These are phyloP conservation scores for Nasonia giraulti DNA, from an alignment of 1,140 invertebrate species.

Conservation along the genomic window DNA sequence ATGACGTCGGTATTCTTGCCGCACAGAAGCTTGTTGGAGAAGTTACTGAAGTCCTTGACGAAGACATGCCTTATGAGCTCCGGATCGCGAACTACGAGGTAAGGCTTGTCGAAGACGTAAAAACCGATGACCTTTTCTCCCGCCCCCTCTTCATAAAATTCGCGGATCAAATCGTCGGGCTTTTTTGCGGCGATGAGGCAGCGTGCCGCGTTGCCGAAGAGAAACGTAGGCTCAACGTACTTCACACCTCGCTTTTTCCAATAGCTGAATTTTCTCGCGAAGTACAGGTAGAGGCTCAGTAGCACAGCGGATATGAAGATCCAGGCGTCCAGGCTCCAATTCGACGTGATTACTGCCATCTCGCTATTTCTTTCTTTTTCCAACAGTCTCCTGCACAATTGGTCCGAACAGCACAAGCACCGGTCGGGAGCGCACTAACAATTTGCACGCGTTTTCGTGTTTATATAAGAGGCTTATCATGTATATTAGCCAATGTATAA, in stretches of 20 bases:
- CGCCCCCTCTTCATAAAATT: conserved; percentile 51
- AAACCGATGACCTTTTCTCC: conserved; percentile 58
- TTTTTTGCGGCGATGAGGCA: conserved; percentile 50
- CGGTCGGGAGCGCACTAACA: too few relatives aligned
- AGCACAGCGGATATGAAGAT: not conserved
- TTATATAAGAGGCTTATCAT: too few relatives aligned
- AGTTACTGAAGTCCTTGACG: conserved; percentile 74
- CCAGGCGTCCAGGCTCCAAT: not conserved
- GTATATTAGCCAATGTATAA: too few relatives aligned
- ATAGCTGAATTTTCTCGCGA: conserved; percentile 66
- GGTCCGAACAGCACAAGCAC: too few relatives aligned
- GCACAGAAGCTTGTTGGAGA: conserved; percentile 67
- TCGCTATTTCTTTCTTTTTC: too few relatives aligned
- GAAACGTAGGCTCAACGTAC: conserved; percentile 59
- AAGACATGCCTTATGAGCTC: conserved; percentile 64
- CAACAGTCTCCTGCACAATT: too few relatives aligned
- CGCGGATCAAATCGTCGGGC: conserved; percentile 38
- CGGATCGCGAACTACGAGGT: conserved; percentile 56
- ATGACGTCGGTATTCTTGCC: conserved; percentile 65
- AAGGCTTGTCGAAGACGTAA: conserved; percentile 62
- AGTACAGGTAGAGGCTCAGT: conserved; percentile 58
- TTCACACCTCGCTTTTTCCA: conserved; percentile 65
- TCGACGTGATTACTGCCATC: not conserved
- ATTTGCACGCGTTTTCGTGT: too few relatives aligned
- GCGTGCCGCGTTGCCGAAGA: conserved; percentile 64